phyloP scores from a whole-genome alignment of 2,797 vertebrate species.

The Apogon hyalosoma region DNA sequence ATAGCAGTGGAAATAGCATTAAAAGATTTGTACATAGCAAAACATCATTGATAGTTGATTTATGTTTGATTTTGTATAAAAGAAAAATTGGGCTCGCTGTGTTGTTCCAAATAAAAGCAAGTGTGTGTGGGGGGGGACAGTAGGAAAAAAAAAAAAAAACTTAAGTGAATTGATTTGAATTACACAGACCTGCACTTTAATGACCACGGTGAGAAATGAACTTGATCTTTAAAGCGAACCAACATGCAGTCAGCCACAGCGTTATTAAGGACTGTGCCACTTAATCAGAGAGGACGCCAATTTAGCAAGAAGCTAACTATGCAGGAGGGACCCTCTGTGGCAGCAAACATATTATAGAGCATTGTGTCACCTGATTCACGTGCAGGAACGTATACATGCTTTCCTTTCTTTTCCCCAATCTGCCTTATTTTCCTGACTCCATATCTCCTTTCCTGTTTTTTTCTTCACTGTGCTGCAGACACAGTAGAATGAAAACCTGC shows the following conservation, averaged over 20 bases:
- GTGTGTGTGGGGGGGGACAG: too few relatives aligned
- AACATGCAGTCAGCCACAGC: slow-evolving; percentile 64
- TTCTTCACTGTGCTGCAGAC: slow-evolving; percentile 63
- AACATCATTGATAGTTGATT: slow-evolving; percentile 13
- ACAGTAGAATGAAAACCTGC: slow-evolving; percentile 75
- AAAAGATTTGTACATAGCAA: slow-evolving; percentile 45
- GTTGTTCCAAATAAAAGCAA: background rate
- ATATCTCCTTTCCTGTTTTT: slow-evolving; percentile 53
- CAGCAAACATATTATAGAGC: slow-evolving; percentile 68
- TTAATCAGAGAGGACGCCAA: slow-evolving; percentile 78
- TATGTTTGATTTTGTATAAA: slow-evolving; percentile 41
- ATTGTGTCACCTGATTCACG: slow-evolving; percentile 52
- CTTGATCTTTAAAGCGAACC: slow-evolving; percentile 83
- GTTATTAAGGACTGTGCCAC: slow-evolving; percentile 76
- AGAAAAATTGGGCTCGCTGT: slow-evolving; percentile 11
- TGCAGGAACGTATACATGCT: slow-evolving; percentile 27
- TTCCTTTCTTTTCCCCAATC: slow-evolving; percentile 38
- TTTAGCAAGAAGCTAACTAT: slow-evolving; percentile 74
- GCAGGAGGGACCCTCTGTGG: slow-evolving; percentile 63
- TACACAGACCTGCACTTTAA: slow-evolving; percentile 75
- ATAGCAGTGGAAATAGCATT: slow-evolving; percentile 50
- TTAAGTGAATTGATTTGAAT: slow-evolving; percentile 68
- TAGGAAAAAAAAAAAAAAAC: background rate
- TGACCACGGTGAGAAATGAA: slow-evolving; percentile 82
- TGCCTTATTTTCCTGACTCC: slow-evolving; percentile 66